phyloP scores from a whole-genome alignment of 2,113 vertebrate genomes.

The Larimichthys crocea region DNA sequence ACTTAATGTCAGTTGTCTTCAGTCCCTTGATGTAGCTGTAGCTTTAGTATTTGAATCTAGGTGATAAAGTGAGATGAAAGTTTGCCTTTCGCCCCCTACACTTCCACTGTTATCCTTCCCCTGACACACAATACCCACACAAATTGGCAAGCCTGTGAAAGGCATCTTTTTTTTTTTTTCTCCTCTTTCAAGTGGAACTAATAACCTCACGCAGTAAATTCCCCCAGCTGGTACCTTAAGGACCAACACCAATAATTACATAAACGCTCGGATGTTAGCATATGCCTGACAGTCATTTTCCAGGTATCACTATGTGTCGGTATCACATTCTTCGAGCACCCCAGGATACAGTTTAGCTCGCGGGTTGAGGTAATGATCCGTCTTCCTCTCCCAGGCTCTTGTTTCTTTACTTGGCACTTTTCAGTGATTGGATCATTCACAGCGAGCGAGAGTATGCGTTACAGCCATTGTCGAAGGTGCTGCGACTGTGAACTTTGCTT shows the following conservation, averaged over 20 bases:
- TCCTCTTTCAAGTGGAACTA: conserved; percentile 70
- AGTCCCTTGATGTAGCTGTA: conserved; percentile 16
- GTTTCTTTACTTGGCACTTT: conserved; percentile 35
- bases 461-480: conserved; percentile 25
- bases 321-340: conserved; percentile 43
- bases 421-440: conserved; percentile 32
- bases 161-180: conserved; percentile 9
- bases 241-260: conserved; percentile 71
- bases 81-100: conserved; percentile 7
- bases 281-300: conserved; percentile 55
- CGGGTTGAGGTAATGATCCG: conserved; percentile 46
- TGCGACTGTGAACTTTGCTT: conserved; percentile 4
- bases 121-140: conserved; percentile 38
- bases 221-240: conserved; percentile 67
- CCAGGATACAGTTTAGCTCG: conserved; percentile 27
- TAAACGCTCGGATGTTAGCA: conserved; percentile 59
- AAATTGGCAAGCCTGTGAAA: conserved; percentile 58
- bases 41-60: conserved; percentile 32
- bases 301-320: conserved; percentile 57
- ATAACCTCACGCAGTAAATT: conserved; percentile 69
- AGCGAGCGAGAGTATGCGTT: conserved; percentile 16
- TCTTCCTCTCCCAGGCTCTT: conserved; percentile 36
- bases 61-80: conserved; percentile 28
- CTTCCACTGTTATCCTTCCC: conserved; percentile 36
- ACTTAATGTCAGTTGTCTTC: background rate